Evolutionary conservation across 2,797 vertebrate species (phyloP).

Genomic region (Moxostoma hubbsi): DNA sequence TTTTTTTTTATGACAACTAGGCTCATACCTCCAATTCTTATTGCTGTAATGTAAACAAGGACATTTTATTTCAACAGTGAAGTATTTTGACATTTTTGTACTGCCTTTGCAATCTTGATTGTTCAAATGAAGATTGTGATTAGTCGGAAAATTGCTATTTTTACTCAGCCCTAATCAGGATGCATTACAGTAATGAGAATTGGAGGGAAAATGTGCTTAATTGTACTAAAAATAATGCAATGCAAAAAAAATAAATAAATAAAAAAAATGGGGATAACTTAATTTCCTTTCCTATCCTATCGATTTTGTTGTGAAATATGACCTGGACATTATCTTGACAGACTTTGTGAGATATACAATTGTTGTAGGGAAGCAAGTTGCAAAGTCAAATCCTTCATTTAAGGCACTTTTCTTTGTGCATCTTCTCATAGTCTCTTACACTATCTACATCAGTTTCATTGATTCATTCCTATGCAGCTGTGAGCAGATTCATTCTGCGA

Average conservation of each 20-base stretch:
- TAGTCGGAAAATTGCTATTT: too few species aligned
- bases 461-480: conserved; percentile 8
- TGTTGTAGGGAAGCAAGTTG: background rate
- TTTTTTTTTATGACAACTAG: background rate
- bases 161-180: too few species aligned
- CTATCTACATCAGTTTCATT: background rate
- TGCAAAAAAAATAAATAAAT: background rate
- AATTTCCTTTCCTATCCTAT: background rate
- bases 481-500: conserved; percentile 7
- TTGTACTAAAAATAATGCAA: too few species aligned
- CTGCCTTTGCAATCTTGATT: too few species aligned
- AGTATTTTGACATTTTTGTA: too few species aligned
- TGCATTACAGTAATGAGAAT: too few species aligned
- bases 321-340: background rate
- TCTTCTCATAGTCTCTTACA: background rate
- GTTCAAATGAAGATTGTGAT: too few species aligned
- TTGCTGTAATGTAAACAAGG: too few species aligned
- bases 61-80: too few species aligned
- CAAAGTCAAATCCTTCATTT: conserved; percentile 36
- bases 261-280: background rate
- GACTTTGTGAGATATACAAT: background rate
- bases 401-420: conserved; percentile 49
- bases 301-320: too few species aligned
- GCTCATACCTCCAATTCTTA: too few species aligned
- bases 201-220: too few species aligned